A percentile compares a stretch with the other conserved stretches of the same genome.
phyloP scores from a whole-genome alignment of 2,113 vertebrate genomes.

The Trichomycterus rosablanca region DNA sequence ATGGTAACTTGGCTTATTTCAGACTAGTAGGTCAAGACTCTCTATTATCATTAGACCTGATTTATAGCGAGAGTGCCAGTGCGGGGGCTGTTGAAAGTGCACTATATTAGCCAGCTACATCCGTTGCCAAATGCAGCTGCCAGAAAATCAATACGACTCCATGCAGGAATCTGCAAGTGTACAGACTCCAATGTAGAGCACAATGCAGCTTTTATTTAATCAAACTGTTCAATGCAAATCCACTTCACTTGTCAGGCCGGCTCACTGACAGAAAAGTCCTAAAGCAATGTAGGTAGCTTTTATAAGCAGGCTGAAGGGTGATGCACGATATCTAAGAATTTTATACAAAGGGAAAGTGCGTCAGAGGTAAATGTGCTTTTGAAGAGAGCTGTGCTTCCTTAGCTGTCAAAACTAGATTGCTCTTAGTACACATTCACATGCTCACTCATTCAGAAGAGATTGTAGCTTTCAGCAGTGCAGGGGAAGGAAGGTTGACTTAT shows the following conservation, averaged over 20 bases:
- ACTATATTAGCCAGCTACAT: slow-evolving; percentile 59
- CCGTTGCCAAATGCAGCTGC: slow-evolving; percentile 58
- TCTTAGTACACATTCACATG: too few relatives aligned
- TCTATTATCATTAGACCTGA: slow-evolving; percentile 56
- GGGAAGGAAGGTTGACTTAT: too few relatives aligned
- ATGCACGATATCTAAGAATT: slow-evolving; percentile 9
- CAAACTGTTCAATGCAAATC: slow-evolving; percentile 37
- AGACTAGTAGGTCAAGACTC: slow-evolving; percentile 63
- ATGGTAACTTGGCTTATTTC: slow-evolving; percentile 62
- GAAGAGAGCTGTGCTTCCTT: neutral
- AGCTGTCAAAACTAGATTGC: too few relatives aligned
- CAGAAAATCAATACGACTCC: slow-evolving; percentile 64
- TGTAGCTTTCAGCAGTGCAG: too few relatives aligned
- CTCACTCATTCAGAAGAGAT: too few relatives aligned
- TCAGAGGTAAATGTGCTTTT: slow-evolving; percentile 1
- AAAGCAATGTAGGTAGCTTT: neutral
- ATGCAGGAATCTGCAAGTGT: slow-evolving; percentile 37
- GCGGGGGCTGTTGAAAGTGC: slow-evolving; percentile 53
- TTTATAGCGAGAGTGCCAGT: slow-evolving; percentile 51
- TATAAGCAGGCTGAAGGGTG: slow-evolving; percentile 8
- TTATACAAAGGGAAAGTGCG: neutral
- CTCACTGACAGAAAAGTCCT: slow-evolving; percentile 18
- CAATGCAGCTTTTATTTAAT: slow-evolving; percentile 18
- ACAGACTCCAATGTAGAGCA: slow-evolving; percentile 38
- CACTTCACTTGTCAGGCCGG: neutral